Percentiles rank a stretch among this genome's conserved stretches.
phyloP scores from a whole-genome alignment of 1,140 invertebrate species.

The Psilanteris sp. region DNA sequence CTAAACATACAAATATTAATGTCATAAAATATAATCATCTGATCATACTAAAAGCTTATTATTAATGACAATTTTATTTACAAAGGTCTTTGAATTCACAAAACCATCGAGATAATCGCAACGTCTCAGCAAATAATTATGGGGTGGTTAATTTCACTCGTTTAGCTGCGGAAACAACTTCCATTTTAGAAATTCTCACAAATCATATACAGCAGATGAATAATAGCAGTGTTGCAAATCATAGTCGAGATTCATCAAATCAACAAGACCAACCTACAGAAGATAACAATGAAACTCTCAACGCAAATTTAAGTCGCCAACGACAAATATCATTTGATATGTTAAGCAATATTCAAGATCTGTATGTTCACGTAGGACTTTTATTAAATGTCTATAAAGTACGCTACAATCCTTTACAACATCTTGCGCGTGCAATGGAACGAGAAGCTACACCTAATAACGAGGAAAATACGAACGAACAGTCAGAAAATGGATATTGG shows the following conservation, averaged over 20 bases:
- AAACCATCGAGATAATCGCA: no score
- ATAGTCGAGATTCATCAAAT: neutral
- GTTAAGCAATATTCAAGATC: constrained; percentile 12
- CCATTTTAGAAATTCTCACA: neutral
- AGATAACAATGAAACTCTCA: neutral
- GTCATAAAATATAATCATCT: no score
- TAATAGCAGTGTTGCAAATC: neutral
- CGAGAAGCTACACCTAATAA: constrained; percentile 1
- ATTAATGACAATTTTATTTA: no score
- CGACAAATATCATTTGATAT: constrained; percentile 16
- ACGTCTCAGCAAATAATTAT: no score
- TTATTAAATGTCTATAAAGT: constrained; percentile 42
- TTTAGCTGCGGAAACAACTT: no score
- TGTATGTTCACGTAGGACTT: neutral
- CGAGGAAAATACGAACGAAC: constrained; percentile 62
- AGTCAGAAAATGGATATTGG: constrained; percentile 76
- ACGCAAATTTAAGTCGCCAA: constrained; percentile 12
- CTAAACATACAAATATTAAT: no score
- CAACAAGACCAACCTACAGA: neutral
- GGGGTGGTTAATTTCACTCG: no score
- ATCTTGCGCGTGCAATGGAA: constrained; percentile 10
- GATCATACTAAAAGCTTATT: no score
- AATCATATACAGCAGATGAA: neutral
- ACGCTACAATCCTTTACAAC: constrained; percentile 17
- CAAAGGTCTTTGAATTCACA: no score